Evolutionary conservation across 2,113 vertebrate genomes (phyloP).

Genomic region (Pavo muticus): DNA sequence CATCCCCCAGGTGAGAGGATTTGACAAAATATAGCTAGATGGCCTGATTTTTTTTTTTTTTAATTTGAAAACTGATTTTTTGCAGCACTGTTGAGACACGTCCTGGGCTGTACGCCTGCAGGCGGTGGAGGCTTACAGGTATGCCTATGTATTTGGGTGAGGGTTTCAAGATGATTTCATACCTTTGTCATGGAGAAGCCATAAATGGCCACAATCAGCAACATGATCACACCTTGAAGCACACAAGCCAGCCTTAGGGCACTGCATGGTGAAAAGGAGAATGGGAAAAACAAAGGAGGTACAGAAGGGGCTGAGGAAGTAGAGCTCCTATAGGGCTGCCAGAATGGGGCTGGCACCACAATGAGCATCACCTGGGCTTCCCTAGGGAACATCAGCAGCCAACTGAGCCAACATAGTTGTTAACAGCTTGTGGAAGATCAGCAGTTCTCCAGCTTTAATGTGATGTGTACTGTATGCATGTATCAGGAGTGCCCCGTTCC

Average conservation of each 20-base stretch:
- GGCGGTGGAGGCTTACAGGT: neutral
- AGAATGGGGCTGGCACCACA: neutral
- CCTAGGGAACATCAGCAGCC: neutral
- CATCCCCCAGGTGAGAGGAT: neutral
- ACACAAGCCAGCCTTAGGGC: neutral
- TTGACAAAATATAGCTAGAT: neutral
- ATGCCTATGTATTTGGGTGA: neutral
- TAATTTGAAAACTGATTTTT: neutral
- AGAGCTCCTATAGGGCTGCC: neutral
- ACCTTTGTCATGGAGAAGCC: neutral
- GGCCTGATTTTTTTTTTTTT: neutral
- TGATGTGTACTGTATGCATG: accelerated
- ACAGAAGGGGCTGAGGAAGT: neutral
- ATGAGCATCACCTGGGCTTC: neutral
- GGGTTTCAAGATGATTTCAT: neutral
- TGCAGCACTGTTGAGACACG: neutral
- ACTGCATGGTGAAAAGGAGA: neutral
- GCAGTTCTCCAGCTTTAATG: accelerated
- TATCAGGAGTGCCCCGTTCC: neutral
- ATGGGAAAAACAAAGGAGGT: neutral
- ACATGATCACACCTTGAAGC: neutral
- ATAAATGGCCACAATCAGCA: neutral
- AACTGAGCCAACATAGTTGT: neutral
- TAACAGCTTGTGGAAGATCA: neutral
- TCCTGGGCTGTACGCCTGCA: neutral